phyloP scores from a whole-genome alignment of 2,797 vertebrate genomes.

The Protosalanx chinensis region DNA sequence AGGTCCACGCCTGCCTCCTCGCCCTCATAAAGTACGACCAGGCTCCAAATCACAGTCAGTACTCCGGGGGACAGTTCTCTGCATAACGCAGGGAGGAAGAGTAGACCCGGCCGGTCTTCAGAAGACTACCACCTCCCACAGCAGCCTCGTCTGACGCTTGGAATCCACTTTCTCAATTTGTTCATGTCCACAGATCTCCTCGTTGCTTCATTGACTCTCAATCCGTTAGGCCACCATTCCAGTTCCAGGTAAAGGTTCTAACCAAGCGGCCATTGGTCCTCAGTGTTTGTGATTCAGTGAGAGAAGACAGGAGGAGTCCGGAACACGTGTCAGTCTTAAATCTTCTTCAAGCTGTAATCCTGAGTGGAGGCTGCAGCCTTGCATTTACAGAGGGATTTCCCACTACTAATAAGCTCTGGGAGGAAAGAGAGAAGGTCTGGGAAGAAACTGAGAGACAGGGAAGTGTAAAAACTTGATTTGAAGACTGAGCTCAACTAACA shows the following conservation, averaged over 20 bases:
- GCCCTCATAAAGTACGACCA: neutral
- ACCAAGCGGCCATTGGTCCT: neutral
- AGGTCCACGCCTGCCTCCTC: constrained; percentile 37
- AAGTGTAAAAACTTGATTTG: too few relatives aligned
- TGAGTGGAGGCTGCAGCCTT: constrained; percentile 61
- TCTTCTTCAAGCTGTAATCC: constrained; percentile 84
- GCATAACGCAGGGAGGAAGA: neutral
- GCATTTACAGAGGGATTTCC: constrained; percentile 77
- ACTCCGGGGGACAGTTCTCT: neutral
- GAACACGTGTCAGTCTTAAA: constrained; percentile 77
- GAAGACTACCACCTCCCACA: neutral
- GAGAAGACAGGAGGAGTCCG: constrained; percentile 41
- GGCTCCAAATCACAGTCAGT: neutral
- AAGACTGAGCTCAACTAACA: too few relatives aligned
- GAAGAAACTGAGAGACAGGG: neutral
- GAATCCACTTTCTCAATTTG: neutral
- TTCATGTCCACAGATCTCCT: neutral
- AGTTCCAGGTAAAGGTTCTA: neutral
- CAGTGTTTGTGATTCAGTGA: constrained; percentile 16
- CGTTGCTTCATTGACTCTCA: constrained; percentile 24
- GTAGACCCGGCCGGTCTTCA: neutral
- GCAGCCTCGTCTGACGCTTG: neutral
- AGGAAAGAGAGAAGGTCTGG: constrained; percentile 32
- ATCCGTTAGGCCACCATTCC: constrained; percentile 26
- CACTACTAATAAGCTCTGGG: constrained; percentile 60